phyloP scores from a whole-genome alignment of 2,797 vertebrate species.

The Phaenicophaeus curvirostris region DNA sequence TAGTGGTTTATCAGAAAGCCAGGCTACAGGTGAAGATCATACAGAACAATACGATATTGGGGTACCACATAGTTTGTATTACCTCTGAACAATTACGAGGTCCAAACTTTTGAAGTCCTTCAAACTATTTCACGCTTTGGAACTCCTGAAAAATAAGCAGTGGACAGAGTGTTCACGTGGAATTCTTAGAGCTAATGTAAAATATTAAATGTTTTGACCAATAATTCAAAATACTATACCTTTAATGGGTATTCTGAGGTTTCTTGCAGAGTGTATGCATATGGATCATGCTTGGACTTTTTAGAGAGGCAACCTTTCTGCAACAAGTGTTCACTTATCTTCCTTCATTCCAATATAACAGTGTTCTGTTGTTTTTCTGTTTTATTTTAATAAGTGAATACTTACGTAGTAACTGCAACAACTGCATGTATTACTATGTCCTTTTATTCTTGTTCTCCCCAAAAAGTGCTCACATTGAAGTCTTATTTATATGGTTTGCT shows the following conservation, averaged over 20 bases:
- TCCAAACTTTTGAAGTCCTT: neutral
- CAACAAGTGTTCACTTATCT: neutral
- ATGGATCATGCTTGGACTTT: neutral
- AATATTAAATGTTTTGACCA: neutral
- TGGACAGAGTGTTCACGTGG: neutral
- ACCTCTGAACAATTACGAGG: neutral
- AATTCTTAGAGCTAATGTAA: neutral
- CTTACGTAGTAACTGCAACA: neutral
- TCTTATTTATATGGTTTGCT: neutral
- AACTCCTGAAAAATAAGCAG: neutral
- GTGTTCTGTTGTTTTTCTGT: neutral
- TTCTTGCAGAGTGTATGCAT: neutral
- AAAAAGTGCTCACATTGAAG: neutral
- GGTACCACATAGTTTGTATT: neutral
- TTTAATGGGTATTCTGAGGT: neutral
- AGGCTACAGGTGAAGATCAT: neutral
- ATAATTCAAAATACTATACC: constrained; percentile 37
- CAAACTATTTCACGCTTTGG: neutral
- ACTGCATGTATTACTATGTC: neutral
- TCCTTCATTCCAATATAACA: neutral
- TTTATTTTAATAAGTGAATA: neutral
- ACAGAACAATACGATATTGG: neutral
- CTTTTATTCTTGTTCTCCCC: neutral
- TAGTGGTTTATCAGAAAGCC: neutral
- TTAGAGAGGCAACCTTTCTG: fast-evolving